These are phyloP conservation scores for Cranoglanis bouderius DNA, from an alignment of 2,113 vertebrate genomes.

Conservation along the genomic window DNA sequence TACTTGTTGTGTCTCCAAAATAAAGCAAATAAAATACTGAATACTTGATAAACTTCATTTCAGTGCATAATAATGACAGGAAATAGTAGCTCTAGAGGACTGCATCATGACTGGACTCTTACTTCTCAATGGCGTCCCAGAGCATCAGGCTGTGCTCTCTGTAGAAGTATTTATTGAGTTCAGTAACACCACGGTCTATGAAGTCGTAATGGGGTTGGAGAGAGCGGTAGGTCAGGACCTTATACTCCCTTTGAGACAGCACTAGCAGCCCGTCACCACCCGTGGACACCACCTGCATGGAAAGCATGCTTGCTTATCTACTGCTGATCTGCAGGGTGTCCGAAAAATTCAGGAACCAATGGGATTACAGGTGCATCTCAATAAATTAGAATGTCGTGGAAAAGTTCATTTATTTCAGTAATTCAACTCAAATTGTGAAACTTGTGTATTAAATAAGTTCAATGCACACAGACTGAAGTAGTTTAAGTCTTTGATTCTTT, in stretches of 20 bases:
- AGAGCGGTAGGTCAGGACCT: neutral
- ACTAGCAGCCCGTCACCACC: slow-evolving; percentile 22
- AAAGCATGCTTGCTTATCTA: neutral
- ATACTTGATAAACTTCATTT: neutral
- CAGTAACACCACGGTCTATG: slow-evolving; percentile 2
- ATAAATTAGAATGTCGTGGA: no score
- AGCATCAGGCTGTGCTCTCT: slow-evolving; percentile 45
- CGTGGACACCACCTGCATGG: neutral
- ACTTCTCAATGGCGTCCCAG: slow-evolving; percentile 72
- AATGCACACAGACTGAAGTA: no score
- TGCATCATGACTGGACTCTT: neutral
- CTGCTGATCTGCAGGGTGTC: neutral
- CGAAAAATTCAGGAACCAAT: neutral
- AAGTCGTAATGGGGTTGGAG: slow-evolving; percentile 1
- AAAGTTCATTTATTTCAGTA: no score
- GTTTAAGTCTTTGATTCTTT: no score
- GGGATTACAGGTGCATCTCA: no score
- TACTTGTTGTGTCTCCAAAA: neutral
- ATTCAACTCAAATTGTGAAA: no score
- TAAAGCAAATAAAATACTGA: neutral
- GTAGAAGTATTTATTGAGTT: slow-evolving; percentile 22
- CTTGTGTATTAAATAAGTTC: no score
- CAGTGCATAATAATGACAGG: neutral
- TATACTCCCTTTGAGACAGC: slow-evolving; percentile 1
- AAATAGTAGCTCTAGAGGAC: neutral